Base-by-base conservation (phyloP, 1,140 invertebrate genomes). In the Caenorhabditis briggsae region DNA sequence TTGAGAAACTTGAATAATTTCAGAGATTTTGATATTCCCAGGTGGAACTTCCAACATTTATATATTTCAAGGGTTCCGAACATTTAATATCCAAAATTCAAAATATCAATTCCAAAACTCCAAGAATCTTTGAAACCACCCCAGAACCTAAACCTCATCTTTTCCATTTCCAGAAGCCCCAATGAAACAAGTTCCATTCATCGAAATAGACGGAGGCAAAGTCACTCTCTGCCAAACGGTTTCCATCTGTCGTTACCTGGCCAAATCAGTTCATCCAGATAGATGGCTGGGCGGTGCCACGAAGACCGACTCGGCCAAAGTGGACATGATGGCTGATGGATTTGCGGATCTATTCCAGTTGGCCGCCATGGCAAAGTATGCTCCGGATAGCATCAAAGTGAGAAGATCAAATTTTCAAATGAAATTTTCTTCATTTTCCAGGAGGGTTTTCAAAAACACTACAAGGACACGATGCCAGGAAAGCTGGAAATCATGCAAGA, bases 121-220 rank as follows among this genome's bases (percentile, higher is more conserved):
- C 33, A 33, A 33, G 33, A 33, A 33, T 33, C 33, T 33, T 3
- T 33, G 33, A 33, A 33, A 3, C 33, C 33, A 33, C 33, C 33
- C 3, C 33, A 33, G 3, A 33, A n/a, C n/a, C n/a, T n/a, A n/a
- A n/a, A n/a, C n/a, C n/a, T 11, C 11, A 33, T 16, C 33, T 84
- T 48, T 50, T 25, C 6, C 33, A 5, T 56, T 82, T 64, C 7
- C 55, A 86, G 82, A 82, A 23, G 48, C 85, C 23, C 85, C 85
- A 86, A 86, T 74, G 65, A 74, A 56, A 14, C 74, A 82, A 82
- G 12, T 82, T 3, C 85, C 85, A 12, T 86, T 82, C 50, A 18
- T 86, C 7, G 85, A 86, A 61, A 70, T 86, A 16, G 85, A 86
- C 55, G 85, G 85, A 20, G 85, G 85, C 16, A 86, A 82, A 23